A percentile compares a stretch with the other conserved stretches of the same genome.
These are phyloP conservation scores for Pangasius larnaudii DNA, from an alignment of 2,797 vertebrate species.

Conservation along the genomic window DNA sequence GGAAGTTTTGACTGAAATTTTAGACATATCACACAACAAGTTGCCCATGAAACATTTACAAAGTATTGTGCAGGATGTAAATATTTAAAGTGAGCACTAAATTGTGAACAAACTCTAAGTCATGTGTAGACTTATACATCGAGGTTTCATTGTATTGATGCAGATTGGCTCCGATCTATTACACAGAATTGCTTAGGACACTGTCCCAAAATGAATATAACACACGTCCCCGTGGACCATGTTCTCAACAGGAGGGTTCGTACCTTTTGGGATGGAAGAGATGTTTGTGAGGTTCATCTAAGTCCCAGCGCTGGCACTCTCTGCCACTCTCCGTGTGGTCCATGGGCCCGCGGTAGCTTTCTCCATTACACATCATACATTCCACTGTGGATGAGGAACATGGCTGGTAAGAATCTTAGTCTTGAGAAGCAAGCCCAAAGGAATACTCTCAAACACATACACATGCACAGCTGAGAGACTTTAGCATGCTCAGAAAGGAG, in stretches of 20 bases:
- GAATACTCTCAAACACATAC: constrained; percentile 34
- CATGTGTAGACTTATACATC: background rate
- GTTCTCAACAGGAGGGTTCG: constrained; percentile 30
- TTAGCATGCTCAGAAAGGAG: constrained; percentile 39
- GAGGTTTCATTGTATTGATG: background rate
- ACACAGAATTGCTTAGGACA: background rate
- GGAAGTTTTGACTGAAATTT: constrained; percentile 20
- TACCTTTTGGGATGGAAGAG: constrained; percentile 92
- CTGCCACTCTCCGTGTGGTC: constrained; percentile 94
- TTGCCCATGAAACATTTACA: background rate
- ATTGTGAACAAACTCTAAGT: background rate
- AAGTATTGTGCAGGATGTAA: background rate
- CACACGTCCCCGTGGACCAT: background rate
- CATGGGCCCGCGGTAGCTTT: constrained; percentile 94
- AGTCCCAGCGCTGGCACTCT: constrained; percentile 97
- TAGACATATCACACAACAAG: background rate
- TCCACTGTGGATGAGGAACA: constrained; percentile 81
- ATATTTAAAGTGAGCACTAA: background rate
- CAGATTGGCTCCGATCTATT: background rate
- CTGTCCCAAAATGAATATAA: background rate
- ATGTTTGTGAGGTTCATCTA: constrained; percentile 91
- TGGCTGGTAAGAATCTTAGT: constrained; percentile 50
- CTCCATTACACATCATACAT: constrained; percentile 94
- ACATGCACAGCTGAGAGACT: constrained; percentile 46
- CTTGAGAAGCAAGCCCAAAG: constrained; percentile 26